A percentile compares a stretch with the other conserved stretches of the same genome.
phyloP scores from a whole-genome alignment of 2,113 vertebrate genomes.

The Mohoua ochrocephala region DNA sequence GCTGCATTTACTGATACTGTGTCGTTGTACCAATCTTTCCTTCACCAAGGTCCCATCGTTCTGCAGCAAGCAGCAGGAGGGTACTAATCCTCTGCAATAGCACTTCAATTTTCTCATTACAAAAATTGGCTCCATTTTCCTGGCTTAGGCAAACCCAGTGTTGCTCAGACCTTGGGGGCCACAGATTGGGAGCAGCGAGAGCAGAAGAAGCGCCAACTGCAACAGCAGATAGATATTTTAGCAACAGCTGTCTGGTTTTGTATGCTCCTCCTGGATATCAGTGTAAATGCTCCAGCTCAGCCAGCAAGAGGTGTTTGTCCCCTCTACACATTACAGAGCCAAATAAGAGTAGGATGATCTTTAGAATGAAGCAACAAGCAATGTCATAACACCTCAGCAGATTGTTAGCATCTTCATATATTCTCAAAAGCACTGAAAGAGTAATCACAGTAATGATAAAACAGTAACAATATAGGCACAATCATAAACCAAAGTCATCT shows the following conservation, averaged over 20 bases:
- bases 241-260: constrained; percentile 28
- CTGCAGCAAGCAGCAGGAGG: neutral
- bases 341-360: neutral
- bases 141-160: neutral
- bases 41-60: neutral
- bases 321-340: neutral
- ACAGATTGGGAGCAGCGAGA: neutral
- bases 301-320: neutral
- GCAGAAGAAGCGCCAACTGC: neutral
- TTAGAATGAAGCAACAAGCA: neutral
- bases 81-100: neutral
- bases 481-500: neutral
- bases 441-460: neutral
- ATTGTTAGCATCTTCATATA: neutral
- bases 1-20: neutral
- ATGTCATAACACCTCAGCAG: neutral
- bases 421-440: neutral
- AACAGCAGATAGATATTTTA: constrained; percentile 30
- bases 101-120: constrained; percentile 49
- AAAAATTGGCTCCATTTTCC: constrained; percentile 34
- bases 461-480: neutral
- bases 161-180: neutral
- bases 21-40: neutral
- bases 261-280: neutral
- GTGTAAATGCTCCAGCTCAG: neutral